phyloP scores from a whole-genome alignment of 2,113 vertebrate species.

The Nipponia nippon region DNA sequence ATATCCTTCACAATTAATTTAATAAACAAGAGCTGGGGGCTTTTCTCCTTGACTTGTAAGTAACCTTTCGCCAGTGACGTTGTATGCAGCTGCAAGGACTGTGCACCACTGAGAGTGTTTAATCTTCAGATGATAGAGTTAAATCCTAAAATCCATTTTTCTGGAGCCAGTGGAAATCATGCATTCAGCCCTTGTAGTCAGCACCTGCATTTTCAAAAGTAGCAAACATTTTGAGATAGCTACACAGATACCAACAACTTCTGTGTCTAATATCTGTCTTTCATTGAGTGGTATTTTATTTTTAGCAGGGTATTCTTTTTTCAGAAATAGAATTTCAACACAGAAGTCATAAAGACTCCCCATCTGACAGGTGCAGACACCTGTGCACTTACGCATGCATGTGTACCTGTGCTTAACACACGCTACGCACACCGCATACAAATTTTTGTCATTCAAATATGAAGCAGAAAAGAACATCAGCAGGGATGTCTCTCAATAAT shows the following conservation, averaged over 20 bases:
- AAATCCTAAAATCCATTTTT: neutral
- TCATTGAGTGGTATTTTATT: neutral
- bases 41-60: neutral
- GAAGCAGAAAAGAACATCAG: neutral
- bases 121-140: neutral
- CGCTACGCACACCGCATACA: neutral
- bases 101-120: fast-evolving
- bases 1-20: neutral
- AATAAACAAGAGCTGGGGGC: neutral
- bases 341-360: neutral
- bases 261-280: neutral
- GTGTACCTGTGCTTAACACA: neutral
- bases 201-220: neutral
- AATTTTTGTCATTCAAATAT: neutral
- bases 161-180: neutral
- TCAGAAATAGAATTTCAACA: neutral
- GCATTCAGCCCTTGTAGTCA: neutral
- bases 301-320: conserved; percentile 18
- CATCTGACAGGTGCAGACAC: neutral
- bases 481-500: neutral
- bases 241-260: neutral
- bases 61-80: neutral
- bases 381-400: neutral
- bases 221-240: neutral
- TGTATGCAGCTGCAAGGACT: neutral